Evolutionary conservation across 2,888 invertebrate species (phyloP).

Genomic region (Acanthococcus lagerstroemiae): DNA sequence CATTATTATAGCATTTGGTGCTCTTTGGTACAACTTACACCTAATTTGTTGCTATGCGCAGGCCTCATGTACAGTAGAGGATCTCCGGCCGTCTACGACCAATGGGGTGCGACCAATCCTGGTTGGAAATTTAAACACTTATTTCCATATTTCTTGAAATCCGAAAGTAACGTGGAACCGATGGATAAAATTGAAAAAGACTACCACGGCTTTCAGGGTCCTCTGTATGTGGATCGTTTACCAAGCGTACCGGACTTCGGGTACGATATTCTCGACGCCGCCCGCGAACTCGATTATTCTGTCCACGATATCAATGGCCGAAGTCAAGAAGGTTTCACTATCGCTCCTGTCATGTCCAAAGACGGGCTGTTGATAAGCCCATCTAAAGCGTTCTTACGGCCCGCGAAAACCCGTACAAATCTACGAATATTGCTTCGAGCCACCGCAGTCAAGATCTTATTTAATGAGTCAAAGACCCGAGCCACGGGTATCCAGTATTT

Average conservation of each 20-base stretch:
- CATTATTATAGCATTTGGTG: too few species aligned
- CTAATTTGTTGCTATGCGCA: slow-evolving; percentile 3
- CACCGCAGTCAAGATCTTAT: slow-evolving; percentile 45
- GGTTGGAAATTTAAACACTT: slow-evolving; percentile 47
- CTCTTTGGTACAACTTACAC: too few species aligned
- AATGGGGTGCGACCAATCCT: slow-evolving; percentile 49
- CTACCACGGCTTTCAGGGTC: slow-evolving; percentile 43
- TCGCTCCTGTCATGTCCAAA: slow-evolving; percentile 38
- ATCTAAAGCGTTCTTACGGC: slow-evolving; percentile 47
- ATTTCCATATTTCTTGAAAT: slow-evolving; percentile 43
- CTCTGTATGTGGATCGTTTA: slow-evolving; percentile 42
- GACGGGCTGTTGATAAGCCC: slow-evolving; percentile 42
- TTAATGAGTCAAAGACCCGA: slow-evolving; percentile 46
- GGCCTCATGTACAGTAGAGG: slow-evolving; percentile 53
- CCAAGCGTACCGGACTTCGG: slow-evolving; percentile 42
- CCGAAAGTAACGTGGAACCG: slow-evolving; percentile 41
- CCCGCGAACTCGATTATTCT: slow-evolving; percentile 41
- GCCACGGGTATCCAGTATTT: slow-evolving; percentile 71
- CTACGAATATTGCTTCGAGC: slow-evolving; percentile 44
- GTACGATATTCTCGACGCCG: slow-evolving; percentile 41
- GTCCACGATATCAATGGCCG: slow-evolving; percentile 41
- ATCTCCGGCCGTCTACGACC: slow-evolving; percentile 59
- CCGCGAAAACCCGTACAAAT: slow-evolving; percentile 39
- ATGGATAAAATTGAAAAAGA: slow-evolving; percentile 40
- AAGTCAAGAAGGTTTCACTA: slow-evolving; percentile 37